Evolutionary conservation across 1,140 invertebrate species (phyloP), one percentile per base, ranked within the genome.

Genomic region (Tribolium castaneum): DNA sequence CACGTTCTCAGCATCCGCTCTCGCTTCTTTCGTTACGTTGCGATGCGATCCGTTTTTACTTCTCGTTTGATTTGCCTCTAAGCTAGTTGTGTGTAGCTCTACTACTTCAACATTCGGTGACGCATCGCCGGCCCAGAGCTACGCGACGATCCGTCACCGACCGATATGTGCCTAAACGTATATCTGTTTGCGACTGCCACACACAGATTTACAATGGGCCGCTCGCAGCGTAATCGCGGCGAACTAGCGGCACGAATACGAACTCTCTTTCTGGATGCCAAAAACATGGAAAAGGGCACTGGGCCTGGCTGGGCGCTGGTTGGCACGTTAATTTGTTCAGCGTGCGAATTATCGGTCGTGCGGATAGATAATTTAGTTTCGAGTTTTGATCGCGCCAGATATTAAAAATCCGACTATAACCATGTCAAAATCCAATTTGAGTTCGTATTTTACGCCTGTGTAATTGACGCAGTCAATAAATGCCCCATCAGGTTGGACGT

Each of bases 1-100:
- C 83, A 85, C 82, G 81, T 81, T 80, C 75, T 86, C 81, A 84
- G 81, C 83, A 85, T 84, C 84, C 81, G 83, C 85, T 84, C 75
- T 78, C 82, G 79, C 77, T 80, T 84, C 84, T 80, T 75, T 56
- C 73, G 34, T 73, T 75, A 51, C 71, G 50, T 78, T 78, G 70
- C 71, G 54, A 50, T 78, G 76, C 49, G 71, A 66, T 59, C 30
- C 59, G 25, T 66, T 35, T 45, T 35, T 14, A 66, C 59, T 66
- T 66, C 59, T 66, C 25, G 59, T 66, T 66, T 66, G 25, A 75
- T 77, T 80, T 78, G 80, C 80, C 78, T 78, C 75, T 51, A 71
- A 77, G 81, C 81, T 82, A 82, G 78, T 79, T 82, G 80, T 78
- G 78, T 75, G 81, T 82, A 82, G 81, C 75, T 79, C 39, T 79